phyloP scores from a whole-genome alignment of 2,888 invertebrate genomes.

The Tuta absoluta region DNA sequence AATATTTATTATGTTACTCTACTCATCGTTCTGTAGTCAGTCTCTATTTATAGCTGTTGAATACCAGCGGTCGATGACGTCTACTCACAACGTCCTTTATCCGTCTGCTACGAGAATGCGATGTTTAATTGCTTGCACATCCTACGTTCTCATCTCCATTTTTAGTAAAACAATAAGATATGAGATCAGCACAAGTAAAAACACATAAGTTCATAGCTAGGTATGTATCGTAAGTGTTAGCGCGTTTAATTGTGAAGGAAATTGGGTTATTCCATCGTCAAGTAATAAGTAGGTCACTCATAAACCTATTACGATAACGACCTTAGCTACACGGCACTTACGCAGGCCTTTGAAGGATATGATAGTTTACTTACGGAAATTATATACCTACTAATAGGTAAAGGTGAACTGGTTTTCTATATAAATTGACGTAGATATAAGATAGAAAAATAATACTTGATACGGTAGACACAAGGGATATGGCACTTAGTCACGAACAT shows the following conservation, averaged over 20 bases:
- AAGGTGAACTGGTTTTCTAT: constrained; percentile 9
- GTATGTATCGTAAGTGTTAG: background rate
- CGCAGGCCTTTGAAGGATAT: constrained; percentile 19
- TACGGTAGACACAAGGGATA: background rate
- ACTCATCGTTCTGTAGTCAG: constrained; percentile 5
- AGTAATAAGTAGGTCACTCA: constrained; percentile 22
- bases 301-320: constrained; percentile 26
- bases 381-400: background rate
- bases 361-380: constrained; percentile 22
- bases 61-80: constrained; percentile 22
- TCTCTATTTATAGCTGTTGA: background rate
- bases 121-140: constrained; percentile 19
- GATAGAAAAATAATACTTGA: constrained; percentile 6
- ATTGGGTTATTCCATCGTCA: constrained; percentile 15
- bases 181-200: constrained; percentile 18
- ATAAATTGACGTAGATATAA: background rate
- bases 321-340: constrained; percentile 14
- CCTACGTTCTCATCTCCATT: constrained; percentile 9
- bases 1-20: background rate
- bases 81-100: constrained; percentile 1
- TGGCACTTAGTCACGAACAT: constrained; percentile 18
- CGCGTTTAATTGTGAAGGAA: background rate
- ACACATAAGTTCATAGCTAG: background rate
- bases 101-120: constrained; percentile 15
- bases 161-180: constrained; percentile 10